Percentiles rank a stretch among this genome's conserved stretches.
Evolutionary conservation across 2,113 vertebrate species (phyloP).

Genomic region (Lepidothrix coronata): DNA sequence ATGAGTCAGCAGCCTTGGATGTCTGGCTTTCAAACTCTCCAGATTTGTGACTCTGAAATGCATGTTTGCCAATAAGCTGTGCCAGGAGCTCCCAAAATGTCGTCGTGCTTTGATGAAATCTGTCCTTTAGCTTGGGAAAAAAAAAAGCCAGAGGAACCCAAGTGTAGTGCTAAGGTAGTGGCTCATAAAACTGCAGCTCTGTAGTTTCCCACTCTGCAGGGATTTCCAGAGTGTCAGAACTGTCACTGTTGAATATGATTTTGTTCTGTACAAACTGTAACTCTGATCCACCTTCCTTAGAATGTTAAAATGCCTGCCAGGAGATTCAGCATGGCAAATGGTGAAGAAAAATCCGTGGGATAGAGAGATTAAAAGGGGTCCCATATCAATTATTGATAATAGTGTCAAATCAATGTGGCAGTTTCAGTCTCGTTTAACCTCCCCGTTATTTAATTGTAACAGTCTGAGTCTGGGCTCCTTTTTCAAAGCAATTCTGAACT

Average conservation of each 20-base stretch:
- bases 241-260: neutral
- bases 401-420: neutral
- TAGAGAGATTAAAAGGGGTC: neutral
- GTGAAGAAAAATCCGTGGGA: neutral
- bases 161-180: neutral
- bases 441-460: neutral
- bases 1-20: neutral
- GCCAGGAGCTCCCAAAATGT: neutral
- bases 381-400: slow-evolving; percentile 24
- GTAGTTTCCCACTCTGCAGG: neutral
- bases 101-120: neutral
- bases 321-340: neutral
- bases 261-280: neutral
- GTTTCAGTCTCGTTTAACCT: slow-evolving; percentile 6
- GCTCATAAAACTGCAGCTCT: neutral
- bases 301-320: neutral
- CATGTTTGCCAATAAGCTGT: neutral
- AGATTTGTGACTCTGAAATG: neutral
- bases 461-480: neutral
- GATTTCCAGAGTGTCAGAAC: neutral
- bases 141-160: neutral
- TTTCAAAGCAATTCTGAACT: neutral
- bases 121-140: neutral
- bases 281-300: neutral
- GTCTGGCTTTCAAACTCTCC: neutral